Evolutionary conservation across 2,888 invertebrate species (phyloP).

Genomic region (Heliconius erato): DNA sequence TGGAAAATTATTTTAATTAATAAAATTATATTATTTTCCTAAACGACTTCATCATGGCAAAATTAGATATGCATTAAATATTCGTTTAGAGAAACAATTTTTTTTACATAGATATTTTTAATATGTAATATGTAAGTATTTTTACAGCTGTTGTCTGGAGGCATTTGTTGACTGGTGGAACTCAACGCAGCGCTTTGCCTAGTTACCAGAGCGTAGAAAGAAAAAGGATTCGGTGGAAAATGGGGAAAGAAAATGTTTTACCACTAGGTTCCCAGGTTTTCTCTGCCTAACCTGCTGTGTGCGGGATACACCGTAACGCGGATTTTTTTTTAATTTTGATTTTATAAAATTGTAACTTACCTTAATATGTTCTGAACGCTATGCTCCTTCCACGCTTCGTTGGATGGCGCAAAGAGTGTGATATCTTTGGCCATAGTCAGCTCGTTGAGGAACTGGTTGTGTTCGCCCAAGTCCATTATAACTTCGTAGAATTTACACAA

Average conservation of each 20-base stretch:
- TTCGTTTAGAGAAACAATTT: not conserved
- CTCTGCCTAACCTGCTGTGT: not conserved
- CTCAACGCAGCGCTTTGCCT: too few relatives aligned
- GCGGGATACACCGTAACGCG: too few relatives aligned
- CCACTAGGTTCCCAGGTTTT: not conserved
- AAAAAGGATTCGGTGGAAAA: too few relatives aligned
- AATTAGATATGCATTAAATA: not conserved
- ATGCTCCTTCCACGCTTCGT: conserved; percentile 92
- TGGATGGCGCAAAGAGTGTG: conserved; percentile 95
- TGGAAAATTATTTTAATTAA: conserved; percentile 55
- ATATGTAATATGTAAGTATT: not conserved
- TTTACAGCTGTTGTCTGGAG: too few relatives aligned
- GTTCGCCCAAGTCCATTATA: conserved; percentile 91
- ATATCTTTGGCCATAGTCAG: conserved; percentile 90
- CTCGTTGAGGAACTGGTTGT: conserved; percentile 88
- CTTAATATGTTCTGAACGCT: conserved; percentile 89
- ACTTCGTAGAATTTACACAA: conserved; percentile 93
- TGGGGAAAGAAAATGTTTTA: not conserved
- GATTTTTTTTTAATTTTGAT: too few relatives aligned
- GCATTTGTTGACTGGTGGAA: too few relatives aligned
- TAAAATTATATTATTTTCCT: not conserved
- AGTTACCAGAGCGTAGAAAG: too few relatives aligned
- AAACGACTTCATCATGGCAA: not conserved
- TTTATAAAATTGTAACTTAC: conserved; percentile 63
- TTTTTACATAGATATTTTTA: not conserved